phyloP scores from a whole-genome alignment of 2,113 vertebrate genomes.

The Ibidorhyncha struthersii region DNA sequence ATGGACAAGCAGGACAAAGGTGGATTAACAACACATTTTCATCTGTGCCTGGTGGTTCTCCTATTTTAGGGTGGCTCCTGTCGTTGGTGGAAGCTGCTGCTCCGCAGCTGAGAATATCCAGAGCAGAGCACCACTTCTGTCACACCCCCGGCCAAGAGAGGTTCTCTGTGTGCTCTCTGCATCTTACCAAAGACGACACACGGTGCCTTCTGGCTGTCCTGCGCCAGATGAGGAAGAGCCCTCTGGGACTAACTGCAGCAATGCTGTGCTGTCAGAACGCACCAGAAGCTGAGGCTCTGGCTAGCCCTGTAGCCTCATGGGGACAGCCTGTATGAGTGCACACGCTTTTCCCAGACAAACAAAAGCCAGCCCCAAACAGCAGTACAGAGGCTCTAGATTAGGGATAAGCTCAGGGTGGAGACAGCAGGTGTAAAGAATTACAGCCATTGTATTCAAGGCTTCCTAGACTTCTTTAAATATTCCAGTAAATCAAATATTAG shows the following conservation, averaged over 20 bases:
- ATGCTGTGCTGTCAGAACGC: accelerated
- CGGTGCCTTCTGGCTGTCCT: background rate
- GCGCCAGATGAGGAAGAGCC: background rate
- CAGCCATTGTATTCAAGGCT: background rate
- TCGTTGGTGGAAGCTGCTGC: background rate
- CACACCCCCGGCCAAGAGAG: background rate
- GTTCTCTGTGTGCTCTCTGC: background rate
- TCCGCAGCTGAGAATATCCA: background rate
- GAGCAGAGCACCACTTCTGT: background rate
- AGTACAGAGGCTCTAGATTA: background rate
- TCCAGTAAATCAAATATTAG: background rate
- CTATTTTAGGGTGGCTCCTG: background rate
- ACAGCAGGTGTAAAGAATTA: background rate
- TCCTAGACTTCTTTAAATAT: background rate
- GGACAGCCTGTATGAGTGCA: background rate
- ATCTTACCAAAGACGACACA: background rate
- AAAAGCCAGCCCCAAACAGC: background rate
- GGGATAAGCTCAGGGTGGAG: background rate
- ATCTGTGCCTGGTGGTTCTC: background rate
- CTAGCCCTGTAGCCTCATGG: background rate
- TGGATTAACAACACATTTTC: background rate
- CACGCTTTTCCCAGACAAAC: background rate
- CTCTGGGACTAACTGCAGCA: background rate
- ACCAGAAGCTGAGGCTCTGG: background rate
- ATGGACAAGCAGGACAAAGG: background rate